A percentile compares a stretch with the other conserved stretches of the same genome.
These are phyloP conservation scores for Sesamia inferens DNA, from an alignment of 2,888 invertebrate genomes.

Conservation along the genomic window DNA sequence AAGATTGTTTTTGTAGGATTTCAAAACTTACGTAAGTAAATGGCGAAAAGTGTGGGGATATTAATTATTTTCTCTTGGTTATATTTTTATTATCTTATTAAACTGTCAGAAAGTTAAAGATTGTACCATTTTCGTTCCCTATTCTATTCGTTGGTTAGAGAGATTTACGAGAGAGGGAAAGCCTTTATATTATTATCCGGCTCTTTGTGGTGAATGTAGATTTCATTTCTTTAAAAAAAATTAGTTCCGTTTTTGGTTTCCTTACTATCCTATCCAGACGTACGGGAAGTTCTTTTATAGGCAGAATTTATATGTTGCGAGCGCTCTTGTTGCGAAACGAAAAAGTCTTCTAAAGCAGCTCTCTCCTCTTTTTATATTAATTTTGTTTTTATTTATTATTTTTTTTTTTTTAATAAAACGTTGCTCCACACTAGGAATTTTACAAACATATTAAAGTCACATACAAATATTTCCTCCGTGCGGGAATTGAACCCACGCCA, in stretches of 20 bases:
- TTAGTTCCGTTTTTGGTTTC: constrained; percentile 52
- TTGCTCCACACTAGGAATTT: no score
- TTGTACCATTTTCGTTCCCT: constrained; percentile 84
- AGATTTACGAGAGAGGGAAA: constrained; percentile 82
- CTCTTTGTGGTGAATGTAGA: constrained; percentile 77
- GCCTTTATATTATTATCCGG: constrained; percentile 83
- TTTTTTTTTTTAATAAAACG: no score
- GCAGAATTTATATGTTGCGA: constrained; percentile 60
- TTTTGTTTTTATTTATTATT: no score
- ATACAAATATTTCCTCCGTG: no score
- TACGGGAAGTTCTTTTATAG: constrained; percentile 62
- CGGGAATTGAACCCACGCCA: no score
- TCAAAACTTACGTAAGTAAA: constrained; percentile 55
- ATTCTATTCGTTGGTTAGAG: constrained; percentile 81
- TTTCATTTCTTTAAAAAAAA: constrained; percentile 67
- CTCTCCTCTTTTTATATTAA: constrained; percentile 9
- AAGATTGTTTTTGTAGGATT: constrained; percentile 60
- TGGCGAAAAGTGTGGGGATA: constrained; percentile 62
- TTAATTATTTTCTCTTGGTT: constrained; percentile 75
- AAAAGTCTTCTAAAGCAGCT: constrained; percentile 25
- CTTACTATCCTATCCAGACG: constrained; percentile 58
- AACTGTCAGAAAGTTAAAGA: constrained; percentile 89
- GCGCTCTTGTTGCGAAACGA: constrained; percentile 31
- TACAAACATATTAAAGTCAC: no score
- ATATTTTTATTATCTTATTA: constrained; percentile 89